Conservation (phyloP, 2,797 vertebrate species). For the Neoniphon sammara region DNA sequence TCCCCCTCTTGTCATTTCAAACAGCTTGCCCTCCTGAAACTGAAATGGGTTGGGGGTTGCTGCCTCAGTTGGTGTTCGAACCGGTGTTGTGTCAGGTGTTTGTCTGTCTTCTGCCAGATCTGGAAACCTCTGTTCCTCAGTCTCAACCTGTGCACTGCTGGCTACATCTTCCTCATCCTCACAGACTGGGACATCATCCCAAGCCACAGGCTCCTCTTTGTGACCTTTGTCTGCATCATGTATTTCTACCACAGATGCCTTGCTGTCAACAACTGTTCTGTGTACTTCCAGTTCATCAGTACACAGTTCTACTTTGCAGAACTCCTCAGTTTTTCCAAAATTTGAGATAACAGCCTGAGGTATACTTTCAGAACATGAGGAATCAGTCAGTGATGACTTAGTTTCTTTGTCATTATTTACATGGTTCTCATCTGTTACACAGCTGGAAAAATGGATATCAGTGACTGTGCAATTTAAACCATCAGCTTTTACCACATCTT, state of each 20-base stretch:
- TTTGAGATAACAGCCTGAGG: neutral
- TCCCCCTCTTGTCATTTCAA: conserved; percentile 99
- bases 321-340: conserved; percentile 1
- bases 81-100: conserved; percentile 84
- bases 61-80: conserved; percentile 86
- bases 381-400: conserved; percentile 13
- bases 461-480: neutral
- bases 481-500: conserved; percentile 2
- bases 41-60: conserved; percentile 90
- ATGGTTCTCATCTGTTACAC: conserved; percentile 30
- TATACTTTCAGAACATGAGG: conserved; percentile 16
- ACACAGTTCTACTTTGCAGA: conserved; percentile 15
- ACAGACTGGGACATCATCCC: conserved; percentile 78
- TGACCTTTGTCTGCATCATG: conserved; percentile 40
- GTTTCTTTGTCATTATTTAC: conserved; percentile 24
- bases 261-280: neutral
- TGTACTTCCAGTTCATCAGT: conserved; percentile 31
- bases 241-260: conserved; percentile 6
- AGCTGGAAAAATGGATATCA: conserved; percentile 23
- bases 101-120: conserved; percentile 82
- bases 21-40: conserved; percentile 97
- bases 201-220: conserved; percentile 79
- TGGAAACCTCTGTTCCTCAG: conserved; percentile 85
- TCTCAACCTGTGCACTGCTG: conserved; percentile 82
- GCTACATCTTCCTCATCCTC: conserved; percentile 80